Evolutionary conservation across 2,113 vertebrate genomes (phyloP).

Genomic region (Thamnaconus septentrionalis): DNA sequence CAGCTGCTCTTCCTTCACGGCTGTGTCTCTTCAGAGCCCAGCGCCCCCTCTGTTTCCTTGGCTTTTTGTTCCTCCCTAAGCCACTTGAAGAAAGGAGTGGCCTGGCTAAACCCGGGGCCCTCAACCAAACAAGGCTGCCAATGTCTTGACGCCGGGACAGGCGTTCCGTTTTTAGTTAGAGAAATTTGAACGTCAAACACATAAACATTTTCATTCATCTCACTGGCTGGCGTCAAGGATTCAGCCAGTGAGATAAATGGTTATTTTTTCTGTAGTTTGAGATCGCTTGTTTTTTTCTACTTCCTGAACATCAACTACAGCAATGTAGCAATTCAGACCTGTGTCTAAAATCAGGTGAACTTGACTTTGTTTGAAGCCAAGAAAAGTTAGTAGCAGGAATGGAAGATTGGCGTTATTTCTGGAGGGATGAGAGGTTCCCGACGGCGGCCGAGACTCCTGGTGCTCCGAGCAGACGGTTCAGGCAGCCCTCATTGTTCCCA

Average conservation of each 20-base stretch:
- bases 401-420: background rate
- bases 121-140: too few relatives aligned
- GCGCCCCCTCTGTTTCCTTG: background rate
- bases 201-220: too few relatives aligned
- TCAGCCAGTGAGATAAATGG: too few relatives aligned
- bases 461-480: conserved; percentile 37
- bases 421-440: background rate
- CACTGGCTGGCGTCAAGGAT: too few relatives aligned
- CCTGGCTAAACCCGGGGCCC: background rate
- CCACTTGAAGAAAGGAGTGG: conserved; percentile 7
- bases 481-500: conserved; percentile 42
- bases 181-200: too few relatives aligned
- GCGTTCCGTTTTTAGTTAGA: too few relatives aligned
- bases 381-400: background rate
- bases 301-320: too few relatives aligned
- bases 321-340: too few relatives aligned
- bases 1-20: conserved; percentile 1
- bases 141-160: too few relatives aligned
- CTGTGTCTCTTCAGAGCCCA: conserved; percentile 4
- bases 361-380: background rate
- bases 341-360: background rate
- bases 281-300: too few relatives aligned
- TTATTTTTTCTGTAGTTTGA: too few relatives aligned
- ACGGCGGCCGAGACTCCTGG: background rate
- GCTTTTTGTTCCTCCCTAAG: background rate